These are phyloP conservation scores for Laterallus jamaicensis DNA, from an alignment of 2,113 vertebrate genomes.

Conservation along the genomic window DNA sequence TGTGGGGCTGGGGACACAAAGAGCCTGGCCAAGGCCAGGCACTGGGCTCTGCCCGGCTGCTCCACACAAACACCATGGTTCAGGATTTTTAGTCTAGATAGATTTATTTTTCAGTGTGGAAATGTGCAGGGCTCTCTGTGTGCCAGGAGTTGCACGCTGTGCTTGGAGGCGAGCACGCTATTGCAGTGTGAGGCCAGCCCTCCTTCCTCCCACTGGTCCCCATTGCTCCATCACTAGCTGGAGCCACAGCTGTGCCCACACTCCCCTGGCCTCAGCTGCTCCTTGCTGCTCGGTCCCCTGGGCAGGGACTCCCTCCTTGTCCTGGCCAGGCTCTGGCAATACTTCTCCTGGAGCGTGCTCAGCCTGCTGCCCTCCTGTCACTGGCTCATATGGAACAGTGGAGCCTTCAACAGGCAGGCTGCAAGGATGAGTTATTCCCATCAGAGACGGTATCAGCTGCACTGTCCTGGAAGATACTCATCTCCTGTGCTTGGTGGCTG, in stretches of 20 bases:
- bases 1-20: not conserved
- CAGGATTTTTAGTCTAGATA: not conserved
- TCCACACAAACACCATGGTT: not conserved
- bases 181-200: not conserved
- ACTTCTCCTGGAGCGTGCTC: not conserved
- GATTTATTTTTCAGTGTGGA: not conserved
- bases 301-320: not conserved
- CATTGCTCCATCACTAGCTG: not conserved
- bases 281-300: rapidly evolving
- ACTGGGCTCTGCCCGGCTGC: not conserved
- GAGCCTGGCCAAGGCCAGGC: not conserved
- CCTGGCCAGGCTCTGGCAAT: not conserved
- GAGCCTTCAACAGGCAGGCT: not conserved
- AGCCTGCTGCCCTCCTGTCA: not conserved
- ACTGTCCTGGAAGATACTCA: not conserved
- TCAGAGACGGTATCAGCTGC: not conserved
- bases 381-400: not conserved
- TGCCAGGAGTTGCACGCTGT: not conserved
- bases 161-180: not conserved
- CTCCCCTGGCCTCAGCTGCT: not conserved
- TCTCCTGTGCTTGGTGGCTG: not conserved
- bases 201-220: not conserved
- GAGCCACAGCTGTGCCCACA: rapidly evolving
- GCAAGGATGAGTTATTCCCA: not conserved
- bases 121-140: not conserved